Evolutionary conservation across 2,888 invertebrate species (phyloP).

Genomic region (Ditula angustiorana): DNA sequence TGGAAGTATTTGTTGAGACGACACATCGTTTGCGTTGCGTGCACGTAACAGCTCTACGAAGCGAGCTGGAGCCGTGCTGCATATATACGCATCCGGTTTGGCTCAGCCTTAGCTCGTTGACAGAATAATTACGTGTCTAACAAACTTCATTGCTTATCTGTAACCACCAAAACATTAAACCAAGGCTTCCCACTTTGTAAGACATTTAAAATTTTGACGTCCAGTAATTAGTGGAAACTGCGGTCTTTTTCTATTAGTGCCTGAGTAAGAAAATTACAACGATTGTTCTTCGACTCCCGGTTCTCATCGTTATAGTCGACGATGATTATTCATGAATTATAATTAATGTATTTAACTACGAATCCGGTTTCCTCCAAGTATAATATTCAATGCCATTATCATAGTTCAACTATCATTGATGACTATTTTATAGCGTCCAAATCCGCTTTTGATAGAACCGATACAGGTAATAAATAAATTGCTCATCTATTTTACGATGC

Average conservation of each 20-base stretch:
- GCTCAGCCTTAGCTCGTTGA: no score
- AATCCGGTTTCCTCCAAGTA: conserved; percentile 8
- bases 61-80: no score
- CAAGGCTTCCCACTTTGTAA: conserved; percentile 14
- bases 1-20: no score
- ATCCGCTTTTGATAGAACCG: conserved; percentile 13
- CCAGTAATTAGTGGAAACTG: conserved; percentile 19
- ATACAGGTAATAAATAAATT: conserved; percentile 11
- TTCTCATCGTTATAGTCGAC: conserved; percentile 20
- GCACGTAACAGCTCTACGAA: no score
- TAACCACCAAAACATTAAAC: conserved; percentile 1
- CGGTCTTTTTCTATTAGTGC: conserved; percentile 11
- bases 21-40: no score
- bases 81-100: no score
- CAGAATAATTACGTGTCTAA: not conserved
- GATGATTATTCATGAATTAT: conserved; percentile 23
- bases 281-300: conserved; percentile 26
- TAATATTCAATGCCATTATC: not conserved
- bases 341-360: conserved; percentile 7
- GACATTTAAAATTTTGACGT: conserved; percentile 15
- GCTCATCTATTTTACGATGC: conserved; percentile 10
- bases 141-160: not conserved
- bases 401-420: not conserved
- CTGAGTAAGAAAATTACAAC: conserved; percentile 13
- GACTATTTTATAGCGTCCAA: conserved; percentile 11